These are phyloP conservation scores for Euzophera pinguis DNA, from an alignment of 2,888 invertebrate genomes.

Conservation along the genomic window DNA sequence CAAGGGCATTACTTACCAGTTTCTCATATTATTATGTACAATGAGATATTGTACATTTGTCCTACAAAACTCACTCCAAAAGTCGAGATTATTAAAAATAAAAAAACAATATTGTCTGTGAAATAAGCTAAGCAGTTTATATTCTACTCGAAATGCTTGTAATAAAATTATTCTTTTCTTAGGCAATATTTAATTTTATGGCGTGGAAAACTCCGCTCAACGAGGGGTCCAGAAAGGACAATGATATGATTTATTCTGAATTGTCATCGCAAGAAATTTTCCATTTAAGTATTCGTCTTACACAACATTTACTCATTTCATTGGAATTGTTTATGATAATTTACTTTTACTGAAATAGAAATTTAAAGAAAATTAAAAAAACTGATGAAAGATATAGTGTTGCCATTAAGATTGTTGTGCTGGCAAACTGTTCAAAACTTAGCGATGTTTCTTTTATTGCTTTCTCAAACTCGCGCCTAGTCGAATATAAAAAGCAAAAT, in stretches of 20 bases:
- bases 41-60: no score
- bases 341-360: no score
- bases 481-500: no score
- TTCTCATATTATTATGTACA: no score
- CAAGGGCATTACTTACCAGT: no score
- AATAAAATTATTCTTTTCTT: slow-evolving; percentile 24
- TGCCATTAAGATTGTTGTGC: no score
- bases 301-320: slow-evolving; percentile 22
- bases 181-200: slow-evolving; percentile 27
- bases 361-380: no score
- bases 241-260: slow-evolving; percentile 24
- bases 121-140: neutral
- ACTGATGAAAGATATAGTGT: no score
- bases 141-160: slow-evolving; percentile 16
- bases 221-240: slow-evolving; percentile 21
- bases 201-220: slow-evolving; percentile 24
- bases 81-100: neutral
- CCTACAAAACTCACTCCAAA: neutral
- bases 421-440: no score
- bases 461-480: no score
- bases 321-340: slow-evolving; percentile 23
- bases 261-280: slow-evolving; percentile 24
- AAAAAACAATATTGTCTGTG: neutral
- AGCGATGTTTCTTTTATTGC: neutral
- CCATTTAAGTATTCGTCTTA: slow-evolving; percentile 19